Evolutionary conservation across 2,113 vertebrate genomes (phyloP), one percentile per base, ranked within the genome.

Genomic region (Anolis sagrei): DNA sequence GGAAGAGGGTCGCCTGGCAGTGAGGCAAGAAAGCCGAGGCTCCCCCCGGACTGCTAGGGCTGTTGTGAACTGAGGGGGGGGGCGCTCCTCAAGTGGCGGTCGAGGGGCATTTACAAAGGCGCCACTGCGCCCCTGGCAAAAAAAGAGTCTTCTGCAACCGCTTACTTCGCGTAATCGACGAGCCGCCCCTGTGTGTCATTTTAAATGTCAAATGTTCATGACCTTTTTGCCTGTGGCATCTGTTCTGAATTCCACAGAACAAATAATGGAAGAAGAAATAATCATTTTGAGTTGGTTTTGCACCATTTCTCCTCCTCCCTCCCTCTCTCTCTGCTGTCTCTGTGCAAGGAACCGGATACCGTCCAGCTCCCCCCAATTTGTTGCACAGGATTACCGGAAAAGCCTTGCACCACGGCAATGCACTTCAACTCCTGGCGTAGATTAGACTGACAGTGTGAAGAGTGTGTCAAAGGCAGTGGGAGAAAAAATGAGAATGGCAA

Each of bases 351-450:
- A 44, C 7, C 27, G 29, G 44, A 79, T 64, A 14, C 83, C 72
- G 27, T 84, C 75, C 9, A 73, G 88, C 69, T 94, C 89, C 91
- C 66, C 16, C 61, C 23, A 69, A 92, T 93, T 92, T 94, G 86
- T 18, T 18, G 54, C 88, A 79, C 39, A 39, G 77, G 93, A 92
- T 94, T 95, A 94, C 91, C 91, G 93, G 92, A 58, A 95, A 85
- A 92, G 83, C 89, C 58, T 36, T 87, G 80, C 25, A 73, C 81
- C 90, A 86, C 76, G 90, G 74, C 92, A 92, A 95, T 93, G 29
- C n/a, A 76, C 75, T 92, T 89, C 89, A 90, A 79, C 81, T 86
- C 70, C 84, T 79, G 77, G 79, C 92, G 84, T 61, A 70, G 73
- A 89, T 90, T 89, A 83, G 82, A 90, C 86, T 86, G 87, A 90